phyloP scores from a whole-genome alignment of 2,113 vertebrate genomes.

The Smithornis capensis region DNA sequence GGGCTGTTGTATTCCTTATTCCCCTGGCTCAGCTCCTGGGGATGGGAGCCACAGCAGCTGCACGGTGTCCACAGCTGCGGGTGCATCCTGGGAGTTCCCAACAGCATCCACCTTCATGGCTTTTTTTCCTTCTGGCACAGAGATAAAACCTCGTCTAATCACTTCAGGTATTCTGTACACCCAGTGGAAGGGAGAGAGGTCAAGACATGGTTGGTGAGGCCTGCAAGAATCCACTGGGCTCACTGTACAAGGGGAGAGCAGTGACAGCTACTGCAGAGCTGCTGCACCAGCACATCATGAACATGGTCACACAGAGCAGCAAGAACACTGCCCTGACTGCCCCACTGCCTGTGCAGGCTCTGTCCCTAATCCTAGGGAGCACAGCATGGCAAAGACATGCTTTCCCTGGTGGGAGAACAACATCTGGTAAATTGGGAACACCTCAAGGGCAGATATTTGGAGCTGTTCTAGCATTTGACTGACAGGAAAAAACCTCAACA shows the following conservation, averaged over 20 bases:
- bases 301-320: neutral
- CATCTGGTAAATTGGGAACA: neutral
- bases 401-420: neutral
- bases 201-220: neutral
- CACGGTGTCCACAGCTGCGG: constrained; percentile 62
- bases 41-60: constrained; percentile 75
- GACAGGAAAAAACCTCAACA: neutral
- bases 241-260: neutral
- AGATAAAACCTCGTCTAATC: too few relatives aligned
- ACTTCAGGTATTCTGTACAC: too few relatives aligned
- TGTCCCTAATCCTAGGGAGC: neutral
- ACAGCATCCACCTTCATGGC: constrained; percentile 74
- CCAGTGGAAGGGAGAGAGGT: too few relatives aligned
- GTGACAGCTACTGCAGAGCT: neutral
- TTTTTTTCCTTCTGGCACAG: too few relatives aligned
- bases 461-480: neutral
- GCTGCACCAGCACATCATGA: neutral
- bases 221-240: neutral
- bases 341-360: neutral
- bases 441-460: neutral
- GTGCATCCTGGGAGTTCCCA: constrained; percentile 73
- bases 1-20: neutral
- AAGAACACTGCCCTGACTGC: neutral
- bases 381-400: neutral
- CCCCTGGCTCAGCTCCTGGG: constrained; percentile 58